Evolutionary conservation across 2,113 vertebrate genomes (phyloP).

Genomic region (Pseudolaguvia tuberculata): DNA sequence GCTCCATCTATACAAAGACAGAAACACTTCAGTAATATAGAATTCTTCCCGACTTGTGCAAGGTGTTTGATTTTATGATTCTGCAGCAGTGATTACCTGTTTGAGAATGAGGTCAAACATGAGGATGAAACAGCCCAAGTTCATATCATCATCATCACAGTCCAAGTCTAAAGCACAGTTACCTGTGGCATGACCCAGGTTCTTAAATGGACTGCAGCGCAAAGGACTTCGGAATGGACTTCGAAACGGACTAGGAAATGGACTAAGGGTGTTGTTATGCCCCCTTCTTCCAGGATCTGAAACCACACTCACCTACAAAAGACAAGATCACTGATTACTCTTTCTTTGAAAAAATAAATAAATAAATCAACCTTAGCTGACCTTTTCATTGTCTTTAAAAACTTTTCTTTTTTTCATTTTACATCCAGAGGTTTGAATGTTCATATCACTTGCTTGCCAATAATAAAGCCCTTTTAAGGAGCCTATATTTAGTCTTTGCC

Average conservation of each 20-base stretch:
- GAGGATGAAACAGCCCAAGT: conserved; percentile 97
- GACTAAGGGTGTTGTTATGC: conserved; percentile 87
- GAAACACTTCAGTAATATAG: neutral
- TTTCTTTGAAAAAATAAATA: neutral
- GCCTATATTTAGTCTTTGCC: conserved; percentile 62
- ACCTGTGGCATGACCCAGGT: conserved; percentile 82
- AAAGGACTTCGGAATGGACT: conserved; percentile 91
- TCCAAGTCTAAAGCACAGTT: conserved; percentile 88
- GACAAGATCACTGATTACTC: neutral
- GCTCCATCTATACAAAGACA: conserved; percentile 83
- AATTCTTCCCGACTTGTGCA: neutral
- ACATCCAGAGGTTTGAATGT: conserved; percentile 23
- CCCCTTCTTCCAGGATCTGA: conserved; percentile 90
- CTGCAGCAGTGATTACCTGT: conserved; percentile 73
- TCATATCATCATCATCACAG: conserved; percentile 96
- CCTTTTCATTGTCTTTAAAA: neutral
- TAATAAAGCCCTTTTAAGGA: conserved; percentile 58
- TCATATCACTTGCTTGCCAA: conserved; percentile 39
- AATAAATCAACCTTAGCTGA: neutral
- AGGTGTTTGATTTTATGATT: neutral
- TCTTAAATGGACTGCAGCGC: conserved; percentile 89
- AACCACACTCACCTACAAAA: conserved; percentile 84
- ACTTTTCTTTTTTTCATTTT: neutral
- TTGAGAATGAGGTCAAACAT: conserved; percentile 99
- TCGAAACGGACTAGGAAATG: conserved; percentile 94